Evolutionary conservation across 2,888 invertebrate genomes (phyloP).

Genomic region (Amblyjoppa fuscipennis): DNA sequence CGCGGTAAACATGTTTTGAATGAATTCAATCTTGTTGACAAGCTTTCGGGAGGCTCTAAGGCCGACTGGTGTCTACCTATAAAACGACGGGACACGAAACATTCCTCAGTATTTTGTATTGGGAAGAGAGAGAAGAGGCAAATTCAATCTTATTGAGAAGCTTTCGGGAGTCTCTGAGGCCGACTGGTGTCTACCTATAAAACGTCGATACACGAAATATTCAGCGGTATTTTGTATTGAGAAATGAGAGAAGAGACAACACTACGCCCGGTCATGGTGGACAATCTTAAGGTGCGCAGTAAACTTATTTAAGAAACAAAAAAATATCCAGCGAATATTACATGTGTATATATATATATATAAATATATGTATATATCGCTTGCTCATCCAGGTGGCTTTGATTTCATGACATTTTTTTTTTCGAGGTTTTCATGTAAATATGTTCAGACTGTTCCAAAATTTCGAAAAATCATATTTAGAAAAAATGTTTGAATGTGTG

Average conservation of each 20-base stretch:
- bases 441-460: too few species aligned
- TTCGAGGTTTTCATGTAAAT: too few species aligned
- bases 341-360: too few species aligned
- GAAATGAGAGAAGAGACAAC: conserved; percentile 26
- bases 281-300: conserved; percentile 77
- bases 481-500: too few species aligned
- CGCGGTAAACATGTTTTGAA: conserved; percentile 78
- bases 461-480: too few species aligned
- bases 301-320: conserved; percentile 5
- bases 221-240: conserved; percentile 63
- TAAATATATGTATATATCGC: too few species aligned
- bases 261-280: conserved; percentile 70
- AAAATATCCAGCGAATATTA: too few species aligned
- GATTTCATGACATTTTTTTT: too few species aligned
- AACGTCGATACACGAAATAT: conserved; percentile 68
- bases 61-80: conserved; percentile 73
- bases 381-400: too few species aligned
- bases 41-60: conserved; percentile 60
- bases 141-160: conserved; percentile 69
- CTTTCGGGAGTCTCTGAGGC: conserved; percentile 67
- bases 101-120: conserved; percentile 64
- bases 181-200: conserved; percentile 75
- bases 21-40: conserved; percentile 70
- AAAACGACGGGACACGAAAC: conserved; percentile 71
- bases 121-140: conserved; percentile 48